A percentile compares a stretch with the other conserved stretches of the same genome.
phyloP scores from a whole-genome alignment of 1,140 invertebrate species.

The Wiebesia pumilae region DNA sequence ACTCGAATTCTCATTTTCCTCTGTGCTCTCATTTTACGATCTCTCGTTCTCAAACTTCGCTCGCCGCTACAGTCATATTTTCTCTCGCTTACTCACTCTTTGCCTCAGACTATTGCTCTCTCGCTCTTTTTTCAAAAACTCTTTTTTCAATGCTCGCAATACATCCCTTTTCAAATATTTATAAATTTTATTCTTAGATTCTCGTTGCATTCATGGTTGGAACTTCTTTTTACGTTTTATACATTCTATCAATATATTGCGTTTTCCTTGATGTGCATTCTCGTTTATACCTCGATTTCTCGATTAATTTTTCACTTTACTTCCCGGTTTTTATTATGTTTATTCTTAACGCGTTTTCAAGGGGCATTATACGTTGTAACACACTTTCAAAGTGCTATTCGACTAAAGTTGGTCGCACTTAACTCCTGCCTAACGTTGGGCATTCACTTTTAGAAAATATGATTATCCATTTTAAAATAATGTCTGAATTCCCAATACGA shows the following conservation, averaged over 20 bases:
- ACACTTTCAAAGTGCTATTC: background rate
- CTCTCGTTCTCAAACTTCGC: conserved; percentile 22
- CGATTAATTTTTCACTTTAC: background rate
- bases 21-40: conserved; percentile 36
- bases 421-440: background rate
- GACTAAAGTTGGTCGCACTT: background rate
- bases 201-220: background rate
- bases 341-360: background rate
- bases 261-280: background rate
- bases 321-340: no score
- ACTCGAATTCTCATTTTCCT: conserved; percentile 36
- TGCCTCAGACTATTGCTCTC: background rate
- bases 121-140: background rate
- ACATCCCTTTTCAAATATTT: background rate
- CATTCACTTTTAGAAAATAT: background rate
- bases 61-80: background rate
- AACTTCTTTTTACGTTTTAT: background rate
- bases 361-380: background rate
- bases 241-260: background rate
- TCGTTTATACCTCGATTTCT: background rate
- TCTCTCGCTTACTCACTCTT: background rate
- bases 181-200: background rate
- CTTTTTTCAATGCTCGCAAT: background rate
- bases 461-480: no score
- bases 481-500: no score